Evolutionary conservation across 2,888 invertebrate genomes (phyloP).

Genomic region (Meandrusa payeni): DNA sequence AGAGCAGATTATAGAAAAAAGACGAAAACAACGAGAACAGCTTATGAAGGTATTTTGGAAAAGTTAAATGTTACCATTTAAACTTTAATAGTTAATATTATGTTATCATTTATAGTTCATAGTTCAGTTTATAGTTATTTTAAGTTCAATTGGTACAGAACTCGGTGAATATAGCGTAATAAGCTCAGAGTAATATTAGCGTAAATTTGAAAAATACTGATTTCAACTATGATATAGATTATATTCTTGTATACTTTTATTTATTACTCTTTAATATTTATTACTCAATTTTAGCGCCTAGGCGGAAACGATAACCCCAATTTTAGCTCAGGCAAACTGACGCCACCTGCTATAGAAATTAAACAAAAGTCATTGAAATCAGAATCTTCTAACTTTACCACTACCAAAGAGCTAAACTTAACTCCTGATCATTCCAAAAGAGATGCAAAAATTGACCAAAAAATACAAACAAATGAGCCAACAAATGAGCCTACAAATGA

Average conservation of each 20-base stretch:
- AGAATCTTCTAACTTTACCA: conserved; percentile 22
- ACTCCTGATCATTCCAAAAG: conserved; percentile 20
- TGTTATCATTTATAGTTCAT: too few species aligned
- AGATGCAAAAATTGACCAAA: conserved; percentile 14
- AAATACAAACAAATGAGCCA: conserved; percentile 17
- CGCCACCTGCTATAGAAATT: conserved; percentile 18
- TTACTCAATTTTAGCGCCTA: conserved; percentile 3
- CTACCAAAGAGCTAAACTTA: conserved; percentile 17
- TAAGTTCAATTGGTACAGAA: too few species aligned
- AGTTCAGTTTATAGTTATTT: too few species aligned
- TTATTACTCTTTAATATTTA: conserved; percentile 1
- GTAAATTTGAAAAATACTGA: too few species aligned
- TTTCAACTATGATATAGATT: too few species aligned
- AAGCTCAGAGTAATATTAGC: too few species aligned
- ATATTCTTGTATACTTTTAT: too few species aligned
- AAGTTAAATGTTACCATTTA: neutral
- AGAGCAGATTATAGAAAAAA: conserved; percentile 93
- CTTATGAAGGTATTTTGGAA: conserved; percentile 85
- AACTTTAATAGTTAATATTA: too few species aligned
- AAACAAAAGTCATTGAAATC: conserved; percentile 5
- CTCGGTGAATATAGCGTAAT: too few species aligned
- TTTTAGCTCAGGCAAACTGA: conserved; percentile 10
- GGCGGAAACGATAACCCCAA: conserved; percentile 5
- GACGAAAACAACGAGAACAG: conserved; percentile 93
- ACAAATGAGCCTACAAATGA: conserved; percentile 31